Evolutionary conservation across 1,140 invertebrate species (phyloP).

Genomic region (Diplogasteroides magnus): DNA sequence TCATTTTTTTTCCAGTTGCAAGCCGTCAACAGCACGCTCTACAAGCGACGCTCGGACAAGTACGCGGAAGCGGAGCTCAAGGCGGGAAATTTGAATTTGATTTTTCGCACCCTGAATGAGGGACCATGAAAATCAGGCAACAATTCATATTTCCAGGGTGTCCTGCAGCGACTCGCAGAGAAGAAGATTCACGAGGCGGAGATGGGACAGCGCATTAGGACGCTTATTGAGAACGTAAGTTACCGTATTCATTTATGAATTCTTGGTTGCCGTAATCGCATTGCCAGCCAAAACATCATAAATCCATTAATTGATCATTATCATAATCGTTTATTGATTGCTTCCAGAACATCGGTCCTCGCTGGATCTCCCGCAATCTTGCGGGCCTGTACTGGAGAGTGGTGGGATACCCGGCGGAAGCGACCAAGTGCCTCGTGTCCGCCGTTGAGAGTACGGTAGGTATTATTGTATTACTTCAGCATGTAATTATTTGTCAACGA

Average conservation of each 20-base stretch:
- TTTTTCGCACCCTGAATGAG: too few species aligned
- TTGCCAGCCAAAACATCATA: not conserved
- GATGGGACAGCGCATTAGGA: slow-evolving; percentile 70
- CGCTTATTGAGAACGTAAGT: slow-evolving; percentile 66
- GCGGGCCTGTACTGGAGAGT: slow-evolving; percentile 69
- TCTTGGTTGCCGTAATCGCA: not conserved
- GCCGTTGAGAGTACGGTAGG: slow-evolving; percentile 55
- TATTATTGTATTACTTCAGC: not conserved
- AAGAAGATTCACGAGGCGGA: slow-evolving; percentile 64
- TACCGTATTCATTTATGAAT: not conserved
- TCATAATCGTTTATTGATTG: not conserved
- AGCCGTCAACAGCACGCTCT: not conserved
- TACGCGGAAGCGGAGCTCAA: slow-evolving; percentile 56
- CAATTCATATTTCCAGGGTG: too few species aligned
- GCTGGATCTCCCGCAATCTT: slow-evolving; percentile 65
- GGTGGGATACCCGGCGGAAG: slow-evolving; percentile 63
- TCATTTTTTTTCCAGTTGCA: slow-evolving; percentile 12
- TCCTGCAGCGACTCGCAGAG: slow-evolving; percentile 63
- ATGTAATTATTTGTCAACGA: too few species aligned
- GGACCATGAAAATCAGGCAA: too few species aligned
- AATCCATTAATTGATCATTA: not conserved
- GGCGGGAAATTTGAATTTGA: too few species aligned
- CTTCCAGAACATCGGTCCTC: slow-evolving; percentile 60
- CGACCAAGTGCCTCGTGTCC: slow-evolving; percentile 65
- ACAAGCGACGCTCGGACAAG: slow-evolving; percentile 53